phyloP scores from a whole-genome alignment of 2,888 invertebrate species.

The Amphipyra berbera region DNA sequence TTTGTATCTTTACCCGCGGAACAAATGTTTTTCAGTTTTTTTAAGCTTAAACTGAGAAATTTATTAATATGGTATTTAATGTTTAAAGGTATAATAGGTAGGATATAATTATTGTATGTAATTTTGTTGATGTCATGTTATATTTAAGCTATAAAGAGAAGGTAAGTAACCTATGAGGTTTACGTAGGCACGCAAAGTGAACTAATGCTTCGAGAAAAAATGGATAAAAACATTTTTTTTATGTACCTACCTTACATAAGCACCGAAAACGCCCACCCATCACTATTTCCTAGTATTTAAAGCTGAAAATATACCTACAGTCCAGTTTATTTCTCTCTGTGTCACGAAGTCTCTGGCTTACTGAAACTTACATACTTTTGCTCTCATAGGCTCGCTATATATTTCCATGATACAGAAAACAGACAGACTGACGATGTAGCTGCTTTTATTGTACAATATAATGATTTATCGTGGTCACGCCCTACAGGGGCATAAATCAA shows the following conservation, averaged over 20 bases:
- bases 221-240: no score
- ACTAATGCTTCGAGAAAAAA: no score
- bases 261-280: no score
- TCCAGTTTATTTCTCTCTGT: conserved; percentile 6
- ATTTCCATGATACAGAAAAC: conserved; percentile 18
- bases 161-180: no score
- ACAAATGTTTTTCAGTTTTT: not conserved
- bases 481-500: conserved; percentile 22
- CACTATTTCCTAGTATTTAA: not conserved
- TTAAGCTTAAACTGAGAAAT: no score
- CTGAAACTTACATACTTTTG: conserved; percentile 21
- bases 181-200: no score
- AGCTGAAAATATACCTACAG: not conserved
- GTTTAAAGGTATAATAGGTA: no score
- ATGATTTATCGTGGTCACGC: conserved; percentile 47
- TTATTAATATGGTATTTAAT: no score
- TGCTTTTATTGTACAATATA: conserved; percentile 27
- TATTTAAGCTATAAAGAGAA: no score
- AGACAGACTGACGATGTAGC: conserved; percentile 12
- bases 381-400: conserved; percentile 23
- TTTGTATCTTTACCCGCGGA: not conserved
- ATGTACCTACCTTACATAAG: no score
- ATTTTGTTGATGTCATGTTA: no score
- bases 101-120: no score
- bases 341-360: conserved; percentile 8